Base-by-base conservation (phyloP, 2,113 vertebrate genomes). In the Xiphophorus couchianus region DNA sequence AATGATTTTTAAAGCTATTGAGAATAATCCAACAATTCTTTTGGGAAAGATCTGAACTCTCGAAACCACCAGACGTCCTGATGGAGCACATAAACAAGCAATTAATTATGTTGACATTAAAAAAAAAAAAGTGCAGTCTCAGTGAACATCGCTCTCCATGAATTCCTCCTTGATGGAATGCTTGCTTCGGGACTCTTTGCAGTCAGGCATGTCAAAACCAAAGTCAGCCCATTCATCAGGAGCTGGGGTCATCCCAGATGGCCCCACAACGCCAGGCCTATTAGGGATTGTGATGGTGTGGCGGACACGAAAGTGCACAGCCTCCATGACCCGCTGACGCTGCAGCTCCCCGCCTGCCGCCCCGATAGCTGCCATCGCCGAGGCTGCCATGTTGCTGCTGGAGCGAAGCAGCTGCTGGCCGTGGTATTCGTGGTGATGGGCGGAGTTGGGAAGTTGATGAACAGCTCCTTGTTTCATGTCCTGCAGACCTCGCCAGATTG, bases 201-300 rank as follows among this genome's bases (percentile, higher is more conserved):
- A 98, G 94, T 99, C 98, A 0, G 98, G 98, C 85, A 99, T 96
- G 92, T 99, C 98, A 5, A 99, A 99, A 62, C 98, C 98, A n/a
- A 99, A 99, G 94, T 99, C 98, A 0, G 96, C 94, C 98, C 98
- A 99, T 30, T 99, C 98, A 1, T 99, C 97, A 0, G 92, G 84
- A 28, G 81, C 78, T 0, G 84, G 25, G 2, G 84, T 71, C 88
- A 92, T 91, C 31, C 92, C 91, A 0, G 89, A 29, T 0, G 91
- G 28, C 42, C 88, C 89, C 8, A 91, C 89, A 0, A 88, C 86
- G 0, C 84, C 86, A 0, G 92, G 78, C 30, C 97, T 95, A 92
- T 97, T 97, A 71, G 98, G 98, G 91, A 99, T 98, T 81, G 98
- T 99, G 93, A 99, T 98, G 92, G 98, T 99, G 93, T 99, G 98